Evolutionary conservation across 2,888 invertebrate species (phyloP), one percentile per base, ranked within the genome.

Genomic region (Heliconius charithonia): DNA sequence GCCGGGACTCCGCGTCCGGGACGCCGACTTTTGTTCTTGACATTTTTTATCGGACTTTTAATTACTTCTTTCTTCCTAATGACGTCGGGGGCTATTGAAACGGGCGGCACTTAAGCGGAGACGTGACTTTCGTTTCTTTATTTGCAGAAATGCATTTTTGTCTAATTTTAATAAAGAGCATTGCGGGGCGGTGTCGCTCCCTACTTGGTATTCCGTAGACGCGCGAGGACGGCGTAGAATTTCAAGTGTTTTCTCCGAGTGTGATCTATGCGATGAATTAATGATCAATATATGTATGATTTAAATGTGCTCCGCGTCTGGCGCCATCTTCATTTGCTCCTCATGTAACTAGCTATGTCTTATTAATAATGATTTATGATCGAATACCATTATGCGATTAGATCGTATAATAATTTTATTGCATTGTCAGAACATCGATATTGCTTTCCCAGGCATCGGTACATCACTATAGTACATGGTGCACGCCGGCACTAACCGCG

Each of bases 1-100:
- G 76, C 27, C 45, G 37, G 62, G n/a, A 51, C 56, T 56, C 66
- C 67, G 63, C 70, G 25, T 10, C 71, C 51, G 75, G 66, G 66
- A 79, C 80, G 82, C 83, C 79, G 82, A 84, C 86, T 87, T 85
- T 85, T 87, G 86, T 89, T 89, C 85, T 85, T 85, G 80, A 83
- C 81, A 84, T 90, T 91, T 92, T 92, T 92, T 91, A 91, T 90
- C 88, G 86, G 86, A 88, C 86, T 92, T 92, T 93, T 94, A 94
- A 94, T 94, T 93, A 93, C 93, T 91, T 89, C 87, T 90, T 83
- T 89, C 89, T 82, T 88, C 89, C 88, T 94, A 94, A 94, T 91
- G 94, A 93, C 87, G 89, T 85, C 90, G 88, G 86, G 86, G 87
- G 87, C 91, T 88, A 90, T 92, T 92, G 90, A 90, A 89, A 88